Conservation (phyloP, 2,888 invertebrate genomes). For the Conus canariensis region DNA sequence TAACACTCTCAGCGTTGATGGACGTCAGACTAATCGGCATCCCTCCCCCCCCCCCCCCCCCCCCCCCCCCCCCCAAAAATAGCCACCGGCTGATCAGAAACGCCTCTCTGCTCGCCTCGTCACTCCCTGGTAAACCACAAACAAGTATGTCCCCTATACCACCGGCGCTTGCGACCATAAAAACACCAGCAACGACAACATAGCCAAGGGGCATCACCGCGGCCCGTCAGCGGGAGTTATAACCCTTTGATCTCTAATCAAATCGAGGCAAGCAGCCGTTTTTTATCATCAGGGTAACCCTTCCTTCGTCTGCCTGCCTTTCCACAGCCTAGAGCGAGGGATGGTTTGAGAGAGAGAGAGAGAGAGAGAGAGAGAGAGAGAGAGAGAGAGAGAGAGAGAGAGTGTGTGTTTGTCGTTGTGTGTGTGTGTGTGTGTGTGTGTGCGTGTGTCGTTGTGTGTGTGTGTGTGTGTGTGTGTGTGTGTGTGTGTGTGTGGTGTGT, state of each 20-base stretch:
- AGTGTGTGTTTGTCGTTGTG: background rate
- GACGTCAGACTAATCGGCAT: too few relatives aligned
- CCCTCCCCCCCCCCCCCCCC: too few relatives aligned
- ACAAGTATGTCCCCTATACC: too few relatives aligned
- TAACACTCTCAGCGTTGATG: too few relatives aligned
- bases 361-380: too few relatives aligned
- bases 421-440: slow-evolving; percentile 6
- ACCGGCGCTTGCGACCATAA: background rate
- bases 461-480: background rate
- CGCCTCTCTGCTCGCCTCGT: too few relatives aligned
- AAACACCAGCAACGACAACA: background rate
- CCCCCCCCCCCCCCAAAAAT: too few relatives aligned
- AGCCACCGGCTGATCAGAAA: too few relatives aligned
- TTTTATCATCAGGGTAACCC: background rate
- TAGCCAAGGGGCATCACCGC: slow-evolving; percentile 11
- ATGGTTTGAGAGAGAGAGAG: too few relatives aligned
- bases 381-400: too few relatives aligned
- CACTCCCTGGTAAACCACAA: too few relatives aligned
- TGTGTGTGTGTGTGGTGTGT: background rate
- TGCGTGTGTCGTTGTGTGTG: slow-evolving; percentile 10
- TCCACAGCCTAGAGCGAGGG: background rate
- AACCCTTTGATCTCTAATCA: slow-evolving; percentile 16
- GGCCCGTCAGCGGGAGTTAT: background rate
- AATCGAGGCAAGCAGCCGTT: slow-evolving; percentile 16
- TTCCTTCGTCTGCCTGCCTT: background rate